Base-by-base conservation (phyloP, 2,797 vertebrate species). In the Rhinoraja longicauda region DNA sequence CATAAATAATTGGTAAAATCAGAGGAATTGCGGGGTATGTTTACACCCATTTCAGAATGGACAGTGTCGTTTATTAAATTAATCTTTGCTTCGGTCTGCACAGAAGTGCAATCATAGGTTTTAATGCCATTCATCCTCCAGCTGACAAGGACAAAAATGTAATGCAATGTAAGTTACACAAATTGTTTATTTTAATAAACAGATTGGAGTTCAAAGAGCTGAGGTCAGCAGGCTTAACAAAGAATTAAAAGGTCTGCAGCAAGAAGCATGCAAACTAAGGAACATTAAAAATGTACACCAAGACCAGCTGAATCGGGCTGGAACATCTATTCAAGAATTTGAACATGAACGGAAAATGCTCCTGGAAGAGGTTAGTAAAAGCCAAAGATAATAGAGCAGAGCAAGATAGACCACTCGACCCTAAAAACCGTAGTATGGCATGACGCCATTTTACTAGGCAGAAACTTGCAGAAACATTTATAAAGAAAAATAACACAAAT, bases 171-270 rank as follows among this genome's bases (percentile, higher is more conserved):
- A 70, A 70, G 59, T 90, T 29, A 32, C 21, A 81, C 91, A 78
- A 62, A 29, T 17, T 93, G 93, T 93, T 94, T 94, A 93, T 94
- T 95, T 94, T 93, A 95, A 95, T 95, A 94, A 93, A 94, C 93
- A 96, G 95, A 81, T 96, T 95, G 93, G 94, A 94, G 93, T 95
- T 81, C 95, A 95, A 94, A 95, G 97, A 94, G 92, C 90, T 93
- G 95, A 96, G 94, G 95, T 97, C 94, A 96, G 94, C 94, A 95
- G 94, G 94, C 95, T 96, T 94, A 96, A 96, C 93, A 90, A 95
- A 93, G 94, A 95, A 91, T 92, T 94, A 93, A 95, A 94, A 95
- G 95, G 94, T 94, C 94, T 95, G 70, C 94, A 94, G 92, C 94
- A 94, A 93, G 95, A 96, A 93, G 93, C 94, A 93, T 93, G 93